phyloP scores from a whole-genome alignment of 1,140 invertebrate genomes.

The Drosophila ogumai region DNA sequence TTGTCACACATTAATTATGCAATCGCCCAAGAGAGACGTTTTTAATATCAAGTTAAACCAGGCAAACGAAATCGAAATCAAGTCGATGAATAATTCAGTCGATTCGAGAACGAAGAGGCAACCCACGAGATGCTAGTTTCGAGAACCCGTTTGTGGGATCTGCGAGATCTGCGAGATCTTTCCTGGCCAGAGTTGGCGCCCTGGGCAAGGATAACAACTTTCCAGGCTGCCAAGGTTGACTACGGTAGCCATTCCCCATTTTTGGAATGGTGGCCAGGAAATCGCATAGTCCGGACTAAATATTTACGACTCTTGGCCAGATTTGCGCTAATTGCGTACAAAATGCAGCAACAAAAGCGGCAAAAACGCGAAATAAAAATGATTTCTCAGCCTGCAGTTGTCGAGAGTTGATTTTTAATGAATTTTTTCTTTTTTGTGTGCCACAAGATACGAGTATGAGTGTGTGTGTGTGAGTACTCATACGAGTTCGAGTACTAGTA shows the following conservation, averaged over 20 bases:
- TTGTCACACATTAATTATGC: constrained; percentile 49
- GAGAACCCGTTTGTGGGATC: constrained; percentile 23
- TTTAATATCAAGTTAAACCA: constrained; percentile 45
- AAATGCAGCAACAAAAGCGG: constrained; percentile 37
- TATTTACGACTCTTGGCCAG: constrained; percentile 42
- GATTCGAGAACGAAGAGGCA: constrained; percentile 27
- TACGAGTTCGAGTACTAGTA: not conserved
- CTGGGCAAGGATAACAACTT: constrained; percentile 42
- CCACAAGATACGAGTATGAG: constrained; percentile 1
- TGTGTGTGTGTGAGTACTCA: not conserved
- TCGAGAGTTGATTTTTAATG: constrained; percentile 27
- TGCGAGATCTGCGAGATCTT: constrained; percentile 20
- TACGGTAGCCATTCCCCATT: not conserved
- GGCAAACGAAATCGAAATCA: constrained; percentile 44
- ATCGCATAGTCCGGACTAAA: constrained; percentile 16
- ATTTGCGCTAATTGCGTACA: constrained; percentile 55
- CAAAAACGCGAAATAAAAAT: constrained; percentile 36
- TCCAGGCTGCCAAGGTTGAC: constrained; percentile 38
- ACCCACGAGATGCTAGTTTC: not conserved
- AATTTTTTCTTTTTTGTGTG: constrained; percentile 18
- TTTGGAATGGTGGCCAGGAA: constrained; percentile 21
- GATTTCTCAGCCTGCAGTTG: constrained; percentile 44
- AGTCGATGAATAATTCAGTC: constrained; percentile 38
- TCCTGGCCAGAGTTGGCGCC: constrained; percentile 3
- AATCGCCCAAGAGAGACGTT: constrained; percentile 30